Evolutionary conservation across 1,140 invertebrate genomes (phyloP).

Genomic region (Lordiphosa collinella): DNA sequence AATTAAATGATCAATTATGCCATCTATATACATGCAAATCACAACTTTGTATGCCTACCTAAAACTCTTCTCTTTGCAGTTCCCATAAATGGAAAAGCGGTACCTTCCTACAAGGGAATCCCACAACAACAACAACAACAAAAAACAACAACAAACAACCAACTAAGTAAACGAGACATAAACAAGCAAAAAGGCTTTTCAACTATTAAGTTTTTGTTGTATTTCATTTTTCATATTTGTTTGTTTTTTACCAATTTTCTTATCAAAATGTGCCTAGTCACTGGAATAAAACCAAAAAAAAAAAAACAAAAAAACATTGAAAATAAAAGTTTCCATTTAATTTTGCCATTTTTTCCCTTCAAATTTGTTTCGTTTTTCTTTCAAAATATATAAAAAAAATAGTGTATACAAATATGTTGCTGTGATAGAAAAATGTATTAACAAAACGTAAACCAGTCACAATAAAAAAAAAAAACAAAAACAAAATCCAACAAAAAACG

Average conservation of each 20-base stretch:
- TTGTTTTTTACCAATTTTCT: background rate
- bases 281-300: constrained; percentile 19
- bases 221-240: background rate
- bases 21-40: no score
- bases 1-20: no score
- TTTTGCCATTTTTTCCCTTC: constrained; percentile 7
- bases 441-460: constrained; percentile 65
- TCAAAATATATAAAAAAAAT: constrained; percentile 47
- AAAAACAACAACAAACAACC: constrained; percentile 22
- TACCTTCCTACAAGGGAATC: background rate
- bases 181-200: constrained; percentile 45
- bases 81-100: constrained; percentile 47
- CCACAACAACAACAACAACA: constrained; percentile 20
- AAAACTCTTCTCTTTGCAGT: constrained; percentile 35
- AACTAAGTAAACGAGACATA: constrained; percentile 28
- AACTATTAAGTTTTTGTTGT: constrained; percentile 12
- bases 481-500: constrained; percentile 11
- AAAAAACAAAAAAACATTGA: constrained; percentile 10
- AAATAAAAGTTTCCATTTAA: constrained; percentile 9
- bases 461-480: constrained; percentile 53
- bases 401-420: constrained; percentile 73
- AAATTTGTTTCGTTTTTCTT: constrained; percentile 27
- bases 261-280: constrained; percentile 2
- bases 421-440: constrained; percentile 69
- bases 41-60: no score